phyloP scores from a whole-genome alignment of 2,797 vertebrate genomes.

The Sparidentex hasta region DNA sequence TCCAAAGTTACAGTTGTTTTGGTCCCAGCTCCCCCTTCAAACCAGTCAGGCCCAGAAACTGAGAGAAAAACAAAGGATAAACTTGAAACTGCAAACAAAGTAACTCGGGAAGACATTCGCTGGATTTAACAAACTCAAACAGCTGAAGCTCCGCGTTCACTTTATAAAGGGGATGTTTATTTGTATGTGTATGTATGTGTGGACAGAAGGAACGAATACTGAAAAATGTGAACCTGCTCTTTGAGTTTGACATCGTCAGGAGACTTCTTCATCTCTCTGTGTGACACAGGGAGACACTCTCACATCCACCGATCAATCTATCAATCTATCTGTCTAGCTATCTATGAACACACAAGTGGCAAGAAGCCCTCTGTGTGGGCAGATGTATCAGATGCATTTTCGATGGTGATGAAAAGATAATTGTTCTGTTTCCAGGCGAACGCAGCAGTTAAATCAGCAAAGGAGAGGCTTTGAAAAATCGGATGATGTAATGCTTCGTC shows the following conservation, averaged over 20 bases:
- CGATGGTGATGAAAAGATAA: constrained; percentile 2
- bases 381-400: constrained; percentile 10
- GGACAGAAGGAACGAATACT: background rate
- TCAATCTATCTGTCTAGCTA: background rate
- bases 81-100: background rate
- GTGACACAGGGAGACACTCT: background rate
- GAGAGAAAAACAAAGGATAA: too few species aligned
- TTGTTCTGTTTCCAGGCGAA: constrained; percentile 28
- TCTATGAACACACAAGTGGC: background rate
- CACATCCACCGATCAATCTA: background rate
- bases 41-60: too few species aligned
- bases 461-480: constrained; percentile 35
- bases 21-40: too few species aligned
- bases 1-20: background rate
- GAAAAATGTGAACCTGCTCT: background rate
- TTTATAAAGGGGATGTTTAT: background rate
- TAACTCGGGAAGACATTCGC: too few species aligned
- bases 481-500: constrained; percentile 40
- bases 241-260: background rate
- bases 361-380: too few species aligned
- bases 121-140: too few species aligned
- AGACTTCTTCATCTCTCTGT: background rate
- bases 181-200: background rate
- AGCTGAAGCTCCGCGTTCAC: background rate
- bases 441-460: constrained; percentile 17